Evolutionary conservation across 2,113 vertebrate species (phyloP).

Genomic region (Collichthys lucidus): DNA sequence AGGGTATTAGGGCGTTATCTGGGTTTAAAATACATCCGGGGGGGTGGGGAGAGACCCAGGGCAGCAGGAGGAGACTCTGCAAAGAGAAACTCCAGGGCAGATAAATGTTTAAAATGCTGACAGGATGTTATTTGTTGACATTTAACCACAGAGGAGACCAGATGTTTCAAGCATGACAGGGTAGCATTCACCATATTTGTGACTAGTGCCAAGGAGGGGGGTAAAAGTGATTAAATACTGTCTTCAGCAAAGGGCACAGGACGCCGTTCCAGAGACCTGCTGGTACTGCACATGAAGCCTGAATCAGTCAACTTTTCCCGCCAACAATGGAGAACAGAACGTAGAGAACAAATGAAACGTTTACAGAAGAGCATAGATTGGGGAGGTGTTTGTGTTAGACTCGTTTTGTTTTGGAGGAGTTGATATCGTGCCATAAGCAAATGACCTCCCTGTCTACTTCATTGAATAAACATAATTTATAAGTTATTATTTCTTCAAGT

Average conservation of each 20-base stretch:
- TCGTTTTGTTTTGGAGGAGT: neutral
- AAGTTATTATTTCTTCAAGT: neutral
- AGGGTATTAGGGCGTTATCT: slow-evolving; percentile 71
- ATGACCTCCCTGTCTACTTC: neutral
- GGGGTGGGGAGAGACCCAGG: slow-evolving; percentile 21
- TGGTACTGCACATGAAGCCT: slow-evolving; percentile 13
- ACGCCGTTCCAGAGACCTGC: slow-evolving; percentile 33
- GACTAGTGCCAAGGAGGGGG: slow-evolving; percentile 19
- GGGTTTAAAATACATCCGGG: slow-evolving; percentile 65
- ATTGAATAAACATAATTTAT: neutral
- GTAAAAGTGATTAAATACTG: slow-evolving; percentile 34
- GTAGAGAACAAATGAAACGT: neutral
- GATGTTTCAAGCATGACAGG: slow-evolving; percentile 75
- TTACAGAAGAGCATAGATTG: neutral
- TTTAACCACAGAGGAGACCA: slow-evolving; percentile 69
- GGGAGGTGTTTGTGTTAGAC: neutral
- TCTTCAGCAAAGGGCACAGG: slow-evolving; percentile 56
- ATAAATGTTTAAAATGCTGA: slow-evolving; percentile 78
- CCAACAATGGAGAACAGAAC: neutral
- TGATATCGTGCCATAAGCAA: neutral
- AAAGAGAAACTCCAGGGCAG: slow-evolving; percentile 43
- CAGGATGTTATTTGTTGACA: slow-evolving; percentile 78
- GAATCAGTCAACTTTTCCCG: slow-evolving; percentile 5
- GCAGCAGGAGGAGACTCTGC: slow-evolving; percentile 12
- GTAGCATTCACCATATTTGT: slow-evolving; percentile 50